Base-by-base conservation (phyloP, 2,888 invertebrate genomes). In the Drosophila colorata region DNA sequence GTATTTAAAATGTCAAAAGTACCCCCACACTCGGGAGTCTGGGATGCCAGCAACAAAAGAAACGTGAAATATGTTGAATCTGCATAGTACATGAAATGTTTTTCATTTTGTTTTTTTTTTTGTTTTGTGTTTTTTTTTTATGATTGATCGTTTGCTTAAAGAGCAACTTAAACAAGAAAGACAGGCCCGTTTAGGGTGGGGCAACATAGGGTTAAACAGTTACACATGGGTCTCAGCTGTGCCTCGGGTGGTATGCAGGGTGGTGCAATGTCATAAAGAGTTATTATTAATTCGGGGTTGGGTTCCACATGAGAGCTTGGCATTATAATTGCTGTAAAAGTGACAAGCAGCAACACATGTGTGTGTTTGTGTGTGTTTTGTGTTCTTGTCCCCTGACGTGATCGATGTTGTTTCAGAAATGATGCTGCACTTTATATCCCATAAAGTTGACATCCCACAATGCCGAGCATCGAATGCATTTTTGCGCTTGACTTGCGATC, bases 131-230 rank as follows among this genome's bases (percentile, higher is more conserved):
- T 35, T 48, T 11, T 59, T 49, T 41, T 48, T 48, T 60, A 78
- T 81, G 82, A 83, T 83, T 83, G 82, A 83, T 85, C 80, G 82
- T 72, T 33, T 78, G 82, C 69, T 65, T 70, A 72, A 82, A 81
- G 74, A 79, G 81, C 69, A 76, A 67, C 61, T 76, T 66, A 63
- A 73, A 41, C 61, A 58, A 43, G 53, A 25, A 38, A 51, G 74
- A 58, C 71, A 41, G 52, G 43, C 31, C 23, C 31, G 16, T 40
- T 66, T 44, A 14, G 75, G 73, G 73, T 57, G 65, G 64, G 69
- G 63, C 58, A 38, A 7, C 56, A 59, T 64, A 67, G 77, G 85
- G 82, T 82, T 83, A 85, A 83, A 78, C 69, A 80, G 65, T 78
- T 74, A 66, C 83, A 83, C 69, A 82, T 85, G 83, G 69, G 40